A percentile compares a stretch with the other conserved stretches of the same genome.
phyloP scores from a whole-genome alignment of 53 echinoderm and acorn worm species.

The Patiria pectinifera region DNA sequence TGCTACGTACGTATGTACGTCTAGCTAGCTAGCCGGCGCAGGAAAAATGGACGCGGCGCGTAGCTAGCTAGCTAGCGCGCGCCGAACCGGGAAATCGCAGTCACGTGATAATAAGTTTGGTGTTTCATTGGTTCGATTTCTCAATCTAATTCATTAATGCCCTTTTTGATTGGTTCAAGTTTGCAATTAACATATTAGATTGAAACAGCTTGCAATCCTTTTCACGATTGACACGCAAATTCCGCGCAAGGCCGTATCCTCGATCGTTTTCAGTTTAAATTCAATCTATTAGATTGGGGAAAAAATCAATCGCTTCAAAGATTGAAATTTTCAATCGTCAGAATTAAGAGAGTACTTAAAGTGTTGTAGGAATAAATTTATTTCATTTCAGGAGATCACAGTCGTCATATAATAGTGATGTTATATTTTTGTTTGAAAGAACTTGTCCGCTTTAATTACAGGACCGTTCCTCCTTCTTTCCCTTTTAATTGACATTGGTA shows the following conservation, averaged over 20 bases:
- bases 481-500: too few species aligned
- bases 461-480: too few species aligned
- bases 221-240: slow-evolving; percentile 7
- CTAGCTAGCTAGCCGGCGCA: too few species aligned
- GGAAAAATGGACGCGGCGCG: too few species aligned
- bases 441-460: too few species aligned
- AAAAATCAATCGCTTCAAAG: not conserved
- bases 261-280: slow-evolving; percentile 15
- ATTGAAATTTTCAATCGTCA: slow-evolving; percentile 15
- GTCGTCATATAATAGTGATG: too few species aligned
- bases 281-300: slow-evolving; percentile 4
- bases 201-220: not conserved
- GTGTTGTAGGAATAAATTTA: too few species aligned
- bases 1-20: too few species aligned
- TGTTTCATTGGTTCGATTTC: slow-evolving; percentile 24
- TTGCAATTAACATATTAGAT: not conserved
- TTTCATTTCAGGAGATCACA: too few species aligned
- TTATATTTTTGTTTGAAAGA: too few species aligned
- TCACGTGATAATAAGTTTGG: not conserved
- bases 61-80: too few species aligned
- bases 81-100: slow-evolving; percentile 9
- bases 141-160: not conserved
- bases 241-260: not conserved
- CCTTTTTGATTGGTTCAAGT: slow-evolving; percentile 1
- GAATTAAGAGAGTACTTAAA: slow-evolving; percentile 18